phyloP scores from a whole-genome alignment of 64 coral and sea anemone species.

The Exaiptasia diaphana region DNA sequence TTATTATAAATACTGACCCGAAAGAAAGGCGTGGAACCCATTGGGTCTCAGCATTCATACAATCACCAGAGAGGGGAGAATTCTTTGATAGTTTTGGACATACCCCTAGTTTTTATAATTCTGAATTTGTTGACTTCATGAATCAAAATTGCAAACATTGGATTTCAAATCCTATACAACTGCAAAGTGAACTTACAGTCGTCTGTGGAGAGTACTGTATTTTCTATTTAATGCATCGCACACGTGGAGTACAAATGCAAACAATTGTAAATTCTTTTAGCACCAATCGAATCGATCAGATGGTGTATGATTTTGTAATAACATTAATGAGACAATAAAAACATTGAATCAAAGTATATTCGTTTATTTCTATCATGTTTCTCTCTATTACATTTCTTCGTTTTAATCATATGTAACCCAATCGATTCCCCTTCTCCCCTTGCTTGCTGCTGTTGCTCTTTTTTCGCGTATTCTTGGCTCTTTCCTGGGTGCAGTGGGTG shows the following conservation, averaged over 20 bases:
- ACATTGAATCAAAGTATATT: too few relatives aligned
- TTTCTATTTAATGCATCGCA: neutral
- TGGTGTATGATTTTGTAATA: neutral
- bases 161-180: neutral
- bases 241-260: neutral
- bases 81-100: slow-evolving; percentile 27
- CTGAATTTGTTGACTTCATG: neutral
- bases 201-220: neutral
- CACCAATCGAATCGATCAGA: neutral
- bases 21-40: neutral
- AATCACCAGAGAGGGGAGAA: neutral
- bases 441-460: too few relatives aligned
- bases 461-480: too few relatives aligned
- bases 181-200: neutral
- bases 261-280: neutral
- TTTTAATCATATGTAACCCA: too few relatives aligned
- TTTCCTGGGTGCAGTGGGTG: neutral
- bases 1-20: slow-evolving; percentile 16
- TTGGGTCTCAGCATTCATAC: slow-evolving; percentile 10
- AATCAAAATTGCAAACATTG: neutral
- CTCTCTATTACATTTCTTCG: too few relatives aligned
- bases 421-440: too few relatives aligned
- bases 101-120: neutral
- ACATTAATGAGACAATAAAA: too few relatives aligned
- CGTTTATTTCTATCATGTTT: too few relatives aligned